Conservation (phyloP, 2,113 vertebrate species). For the Psephotus haematonotus region DNA sequence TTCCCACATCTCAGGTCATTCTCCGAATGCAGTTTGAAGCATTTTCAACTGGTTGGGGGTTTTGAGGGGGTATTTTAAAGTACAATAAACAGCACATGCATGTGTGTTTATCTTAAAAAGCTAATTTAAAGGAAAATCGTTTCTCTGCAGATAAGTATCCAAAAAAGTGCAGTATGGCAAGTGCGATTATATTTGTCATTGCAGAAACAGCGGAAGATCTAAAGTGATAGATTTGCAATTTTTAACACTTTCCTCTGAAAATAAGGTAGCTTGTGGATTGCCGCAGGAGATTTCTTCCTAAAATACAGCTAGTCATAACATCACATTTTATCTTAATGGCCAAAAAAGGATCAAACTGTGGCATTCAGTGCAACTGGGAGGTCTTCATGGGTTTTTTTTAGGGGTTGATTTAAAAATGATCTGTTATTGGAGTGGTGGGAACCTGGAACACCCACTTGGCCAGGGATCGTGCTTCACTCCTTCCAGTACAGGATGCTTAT, state of each 20-base stretch:
- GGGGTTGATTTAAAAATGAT: background rate
- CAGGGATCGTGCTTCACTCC: background rate
- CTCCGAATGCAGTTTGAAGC: slow-evolving; percentile 75
- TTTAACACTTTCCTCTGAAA: background rate
- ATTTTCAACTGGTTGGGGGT: slow-evolving; percentile 1
- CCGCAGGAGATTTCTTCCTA: background rate
- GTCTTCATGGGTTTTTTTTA: background rate
- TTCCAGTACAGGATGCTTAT: background rate
- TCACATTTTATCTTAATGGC: background rate
- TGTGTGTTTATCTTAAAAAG: slow-evolving; percentile 74
- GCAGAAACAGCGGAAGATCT: background rate
- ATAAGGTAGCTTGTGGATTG: background rate
- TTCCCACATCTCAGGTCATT: slow-evolving; percentile 85
- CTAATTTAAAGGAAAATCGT: slow-evolving; percentile 16
- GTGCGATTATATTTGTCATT: background rate
- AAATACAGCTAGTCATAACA: background rate
- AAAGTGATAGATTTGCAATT: background rate
- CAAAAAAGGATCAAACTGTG: background rate
- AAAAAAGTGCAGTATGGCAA: background rate
- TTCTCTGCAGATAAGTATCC: background rate
- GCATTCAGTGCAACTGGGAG: background rate
- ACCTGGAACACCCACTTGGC: background rate
- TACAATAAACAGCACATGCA: slow-evolving; percentile 80
- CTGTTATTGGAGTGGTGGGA: background rate
- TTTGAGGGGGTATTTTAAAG: slow-evolving; percentile 57